phyloP scores from a whole-genome alignment of 2,113 vertebrate species.

The Actinemys pallida region DNA sequence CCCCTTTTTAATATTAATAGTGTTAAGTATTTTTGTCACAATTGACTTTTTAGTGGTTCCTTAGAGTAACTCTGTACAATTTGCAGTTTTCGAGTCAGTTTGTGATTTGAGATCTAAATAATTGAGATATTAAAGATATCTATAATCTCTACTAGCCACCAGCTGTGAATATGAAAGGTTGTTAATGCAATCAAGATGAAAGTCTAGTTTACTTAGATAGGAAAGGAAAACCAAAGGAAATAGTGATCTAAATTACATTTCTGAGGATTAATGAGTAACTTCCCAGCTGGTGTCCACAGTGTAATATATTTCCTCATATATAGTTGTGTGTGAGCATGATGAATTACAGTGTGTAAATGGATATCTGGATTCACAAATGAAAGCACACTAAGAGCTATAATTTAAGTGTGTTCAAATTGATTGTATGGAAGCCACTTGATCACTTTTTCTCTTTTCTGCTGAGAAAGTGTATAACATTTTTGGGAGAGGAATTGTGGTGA shows the following conservation, averaged over 20 bases:
- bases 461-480: neutral
- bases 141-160: neutral
- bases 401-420: neutral
- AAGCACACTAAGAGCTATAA: neutral
- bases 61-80: neutral
- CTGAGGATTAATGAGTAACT: neutral
- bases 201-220: neutral
- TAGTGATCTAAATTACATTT: neutral
- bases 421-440: neutral
- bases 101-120: neutral
- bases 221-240: fast-evolving
- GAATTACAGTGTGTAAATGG: neutral
- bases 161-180: neutral
- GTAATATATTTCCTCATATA: neutral
- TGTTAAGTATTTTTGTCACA: neutral
- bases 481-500: neutral
- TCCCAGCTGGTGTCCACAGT: neutral
- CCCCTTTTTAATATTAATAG: neutral
- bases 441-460: neutral
- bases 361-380: neutral
- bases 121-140: neutral
- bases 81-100: neutral
- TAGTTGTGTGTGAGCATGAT: neutral
- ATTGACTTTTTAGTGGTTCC: neutral
- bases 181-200: neutral